These are phyloP conservation scores for Sibirionetta formosa DNA, from an alignment of 2,797 vertebrate species.

Conservation along the genomic window DNA sequence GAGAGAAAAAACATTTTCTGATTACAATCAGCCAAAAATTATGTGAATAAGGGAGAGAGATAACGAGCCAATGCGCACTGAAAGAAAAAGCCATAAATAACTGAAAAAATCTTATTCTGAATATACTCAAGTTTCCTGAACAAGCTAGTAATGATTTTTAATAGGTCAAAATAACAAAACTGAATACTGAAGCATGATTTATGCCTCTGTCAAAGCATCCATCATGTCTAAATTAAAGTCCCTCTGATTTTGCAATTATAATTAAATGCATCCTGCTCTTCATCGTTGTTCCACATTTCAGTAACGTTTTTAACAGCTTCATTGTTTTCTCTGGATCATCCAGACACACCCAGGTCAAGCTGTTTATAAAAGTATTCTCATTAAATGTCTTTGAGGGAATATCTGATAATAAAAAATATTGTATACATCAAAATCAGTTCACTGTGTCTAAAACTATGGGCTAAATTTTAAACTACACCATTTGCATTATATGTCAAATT, in stretches of 20 bases:
- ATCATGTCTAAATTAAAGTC: conserved; percentile 7
- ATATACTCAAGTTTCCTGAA: neutral
- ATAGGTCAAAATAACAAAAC: neutral
- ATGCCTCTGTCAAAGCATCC: neutral
- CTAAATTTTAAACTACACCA: neutral
- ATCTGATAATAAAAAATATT: neutral
- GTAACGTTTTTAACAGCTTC: neutral
- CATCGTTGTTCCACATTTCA: neutral
- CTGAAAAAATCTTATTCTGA: neutral
- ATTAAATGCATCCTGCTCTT: neutral
- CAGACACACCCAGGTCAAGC: neutral
- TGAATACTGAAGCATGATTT: neutral
- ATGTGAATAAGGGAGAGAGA: neutral
- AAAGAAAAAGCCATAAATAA: conserved; percentile 12
- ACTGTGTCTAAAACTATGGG: neutral
- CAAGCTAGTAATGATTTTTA: neutral
- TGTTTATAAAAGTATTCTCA: neutral
- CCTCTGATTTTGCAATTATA: conserved; percentile 10
- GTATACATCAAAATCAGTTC: neutral
- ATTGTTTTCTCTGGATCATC: conserved; percentile 1
- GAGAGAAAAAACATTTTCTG: neutral
- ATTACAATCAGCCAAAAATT: neutral
- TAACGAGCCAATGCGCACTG: neutral
- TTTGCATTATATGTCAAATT: neutral
- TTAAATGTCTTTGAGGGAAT: neutral